Conservation (phyloP, 2,113 vertebrate species). For the Oenanthe oenanthe region DNA sequence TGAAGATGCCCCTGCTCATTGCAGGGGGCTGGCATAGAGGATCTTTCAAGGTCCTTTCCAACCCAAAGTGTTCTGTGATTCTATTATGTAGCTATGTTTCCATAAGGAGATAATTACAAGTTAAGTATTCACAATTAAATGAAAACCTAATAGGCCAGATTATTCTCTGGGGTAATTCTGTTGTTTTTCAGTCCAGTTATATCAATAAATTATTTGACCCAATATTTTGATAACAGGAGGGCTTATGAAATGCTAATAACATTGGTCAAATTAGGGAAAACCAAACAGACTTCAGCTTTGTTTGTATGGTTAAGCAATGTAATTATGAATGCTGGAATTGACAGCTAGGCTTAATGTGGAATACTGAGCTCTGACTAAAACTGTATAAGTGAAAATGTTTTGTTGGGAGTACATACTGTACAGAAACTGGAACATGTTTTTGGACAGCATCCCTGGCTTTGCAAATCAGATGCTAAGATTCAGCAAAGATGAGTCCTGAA, state of each 20-base stretch:
- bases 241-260: slow-evolving; percentile 41
- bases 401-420: slow-evolving; percentile 66
- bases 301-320: slow-evolving; percentile 34
- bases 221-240: slow-evolving; percentile 35
- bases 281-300: slow-evolving; percentile 30
- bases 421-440: slow-evolving; percentile 65
- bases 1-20: background rate
- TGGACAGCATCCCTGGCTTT: slow-evolving; percentile 60
- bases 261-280: slow-evolving; percentile 41
- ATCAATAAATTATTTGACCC: slow-evolving; percentile 11
- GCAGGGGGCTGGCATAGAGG: background rate
- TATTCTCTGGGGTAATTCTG: slow-evolving; percentile 11
- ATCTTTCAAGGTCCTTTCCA: background rate
- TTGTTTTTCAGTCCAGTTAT: slow-evolving; percentile 2
- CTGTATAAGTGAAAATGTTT: slow-evolving; percentile 51
- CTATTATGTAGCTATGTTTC: background rate
- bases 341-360: slow-evolving; percentile 6
- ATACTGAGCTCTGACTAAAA: slow-evolving; percentile 48
- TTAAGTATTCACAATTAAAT: background rate
- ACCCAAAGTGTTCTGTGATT: background rate
- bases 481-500: slow-evolving; percentile 27
- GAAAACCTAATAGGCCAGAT: slow-evolving; percentile 7
- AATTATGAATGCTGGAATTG: slow-evolving; percentile 35
- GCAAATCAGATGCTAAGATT: slow-evolving; percentile 55
- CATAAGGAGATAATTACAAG: background rate